Base-by-base conservation (phyloP, 2,888 invertebrate species). In the Deilephila porcellus region DNA sequence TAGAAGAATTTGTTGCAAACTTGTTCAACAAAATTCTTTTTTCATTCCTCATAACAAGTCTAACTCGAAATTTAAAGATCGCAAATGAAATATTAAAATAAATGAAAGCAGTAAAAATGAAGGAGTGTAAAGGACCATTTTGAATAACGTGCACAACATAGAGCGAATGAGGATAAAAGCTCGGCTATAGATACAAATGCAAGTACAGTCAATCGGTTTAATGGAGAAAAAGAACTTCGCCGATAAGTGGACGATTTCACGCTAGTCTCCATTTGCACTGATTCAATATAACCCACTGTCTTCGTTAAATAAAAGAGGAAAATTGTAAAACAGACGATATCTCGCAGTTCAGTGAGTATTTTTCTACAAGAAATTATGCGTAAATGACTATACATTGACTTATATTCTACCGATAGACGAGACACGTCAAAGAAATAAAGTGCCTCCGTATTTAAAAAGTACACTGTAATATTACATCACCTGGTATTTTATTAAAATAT, bases 251-350 rank as follows among this genome's bases (percentile, higher is more conserved):
- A 17, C 45, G 25, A 52, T 67, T 67, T 67, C 52, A 52, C 67
- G 67, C 25, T 52, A 52, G 17, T 52, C 17, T 67, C 67, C 67
- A 67, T 67, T 67, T 67, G 25, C 67, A 67, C 52, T 67, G 67
- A 67, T 67, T 67, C 70, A 62, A 70, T 70, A 73, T 73, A 73
- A 70, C 52, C 60, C 62, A n/a, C 19, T 4, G 56, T 19, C 52
- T 25, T 52, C 17, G 4, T 60, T 25, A 1, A 32, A 60, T 60
- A 29, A 60, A 60, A 60, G 29, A 25, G 25, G 25, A 60, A 32
- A 60, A 29, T 60, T 60, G 29, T 29, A 60, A 25, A 11, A n/a
- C 14, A 25, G 29, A 17, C 14, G 45, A 67, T 25, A 45, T 25
- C 20, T 14, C 45, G n/a, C 45, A 14, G 17, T 25, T 11, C 25